Base-by-base conservation (phyloP, 2,888 invertebrate species). In the Cephus pulcher region DNA sequence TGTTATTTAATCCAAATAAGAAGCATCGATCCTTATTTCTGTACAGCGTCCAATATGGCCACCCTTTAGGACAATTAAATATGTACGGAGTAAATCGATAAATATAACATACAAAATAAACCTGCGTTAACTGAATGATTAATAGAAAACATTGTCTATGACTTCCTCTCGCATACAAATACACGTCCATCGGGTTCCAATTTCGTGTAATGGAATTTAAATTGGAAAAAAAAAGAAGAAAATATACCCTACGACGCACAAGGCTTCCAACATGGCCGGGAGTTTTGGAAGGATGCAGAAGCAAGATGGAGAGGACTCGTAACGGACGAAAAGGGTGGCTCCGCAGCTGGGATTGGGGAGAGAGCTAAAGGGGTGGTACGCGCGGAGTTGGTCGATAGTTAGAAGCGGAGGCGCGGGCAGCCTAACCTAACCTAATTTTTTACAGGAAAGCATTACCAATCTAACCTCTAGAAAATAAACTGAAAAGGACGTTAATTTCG, bases 251-350 rank as follows among this genome's bases (percentile, higher is more conserved):
- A 6, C 56, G 56, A 56, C 56, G 56, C 56, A 56, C 56, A 56
- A 56, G 56, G 56, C 56, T 56, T 56, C 56, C 56, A 56, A 56
- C 30, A 70, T 75, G 78, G 33, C 75, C 56, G 56, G 56, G 56
- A 56, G 56, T 56, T 56, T 56, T 56, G 56, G 56, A 56, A 56
- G 56, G 79, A 80, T 81, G 81, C 80, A 83, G 84, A 85, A 84
- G 82, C 85, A 85, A 86, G 87, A 86, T 88, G 87, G 86, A 84
- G 84, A 86, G 82, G 83, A 84, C 76, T 82, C 82, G 76, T 84
- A 83, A 85, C 84, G 81, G 83, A 79, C 81, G 82, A 80, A 84
- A 56, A 83, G 78, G 78, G 77, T 56, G 81, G 73, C 77, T 78
- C 37, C 79, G 79, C 79, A 69, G 79, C 30, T 30, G 77, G 77